phyloP scores from a whole-genome alignment of 2,113 vertebrate genomes.

The Arizona elegans region DNA sequence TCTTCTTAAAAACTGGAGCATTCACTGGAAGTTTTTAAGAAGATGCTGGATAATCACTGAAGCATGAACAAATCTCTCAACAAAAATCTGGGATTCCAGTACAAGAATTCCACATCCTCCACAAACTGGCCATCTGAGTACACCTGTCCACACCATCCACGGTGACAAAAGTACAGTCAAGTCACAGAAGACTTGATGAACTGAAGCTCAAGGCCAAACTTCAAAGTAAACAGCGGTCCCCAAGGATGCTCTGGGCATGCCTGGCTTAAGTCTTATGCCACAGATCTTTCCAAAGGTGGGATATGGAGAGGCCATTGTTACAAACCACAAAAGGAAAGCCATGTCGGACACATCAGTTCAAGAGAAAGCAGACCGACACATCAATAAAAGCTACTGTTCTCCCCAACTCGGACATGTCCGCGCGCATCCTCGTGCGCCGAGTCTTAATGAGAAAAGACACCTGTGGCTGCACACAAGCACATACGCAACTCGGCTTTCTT shows the following conservation, averaged over 20 bases:
- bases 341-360: neutral
- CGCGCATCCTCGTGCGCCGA: neutral
- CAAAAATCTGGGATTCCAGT: neutral
- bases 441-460: neutral
- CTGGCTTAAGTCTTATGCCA: neutral
- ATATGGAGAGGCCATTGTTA: neutral
- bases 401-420: accelerated
- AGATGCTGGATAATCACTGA: neutral
- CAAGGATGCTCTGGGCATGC: neutral
- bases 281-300: neutral
- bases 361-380: accelerated
- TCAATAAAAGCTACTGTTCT: accelerated
- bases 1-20: too few relatives aligned
- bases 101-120: neutral
- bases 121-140: neutral
- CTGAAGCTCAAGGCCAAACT: neutral
- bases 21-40: too few relatives aligned
- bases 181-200: neutral
- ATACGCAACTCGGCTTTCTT: neutral
- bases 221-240: neutral
- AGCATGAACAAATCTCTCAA: too few relatives aligned
- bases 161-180: neutral
- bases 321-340: neutral
- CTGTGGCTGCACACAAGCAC: accelerated
- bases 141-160: neutral